Evolutionary conservation across 2,888 invertebrate genomes (phyloP).

Genomic region (Cosmopolites sordidus): DNA sequence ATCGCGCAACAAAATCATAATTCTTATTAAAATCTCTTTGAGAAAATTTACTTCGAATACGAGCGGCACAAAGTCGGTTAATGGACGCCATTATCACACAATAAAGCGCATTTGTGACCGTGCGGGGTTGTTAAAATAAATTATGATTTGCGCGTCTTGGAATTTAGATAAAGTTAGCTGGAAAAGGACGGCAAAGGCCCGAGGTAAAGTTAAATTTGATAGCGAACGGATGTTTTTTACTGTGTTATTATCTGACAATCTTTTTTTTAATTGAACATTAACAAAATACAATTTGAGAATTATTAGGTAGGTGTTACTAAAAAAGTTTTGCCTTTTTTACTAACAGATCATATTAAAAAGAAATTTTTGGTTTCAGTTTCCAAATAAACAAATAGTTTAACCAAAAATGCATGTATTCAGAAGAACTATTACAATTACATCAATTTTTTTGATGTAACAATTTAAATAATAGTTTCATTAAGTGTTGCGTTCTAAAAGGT

Average conservation of each 20-base stretch:
- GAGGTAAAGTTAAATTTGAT: conserved; percentile 23
- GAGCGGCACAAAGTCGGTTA: conserved; percentile 27
- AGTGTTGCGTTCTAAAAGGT: too few relatives aligned
- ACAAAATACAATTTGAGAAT: too few relatives aligned
- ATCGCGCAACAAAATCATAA: conserved; percentile 25
- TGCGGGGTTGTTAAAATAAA: conserved; percentile 27
- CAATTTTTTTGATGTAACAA: too few relatives aligned
- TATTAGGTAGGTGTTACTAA: too few relatives aligned
- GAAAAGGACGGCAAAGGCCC: conserved; percentile 15
- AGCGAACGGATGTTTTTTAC: conserved; percentile 18
- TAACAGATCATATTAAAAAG: too few relatives aligned
- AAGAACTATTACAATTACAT: too few relatives aligned
- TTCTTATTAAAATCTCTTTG: conserved; percentile 25
- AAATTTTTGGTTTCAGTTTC: too few relatives aligned
- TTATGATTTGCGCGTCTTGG: conserved; percentile 27
- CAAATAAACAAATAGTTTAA: too few relatives aligned
- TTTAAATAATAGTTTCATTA: too few relatives aligned
- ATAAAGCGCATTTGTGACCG: conserved; percentile 30
- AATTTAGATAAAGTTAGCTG: conserved; percentile 26
- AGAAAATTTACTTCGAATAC: conserved; percentile 28
- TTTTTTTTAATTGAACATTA: too few relatives aligned
- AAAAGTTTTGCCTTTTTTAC: too few relatives aligned
- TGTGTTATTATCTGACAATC: conserved; percentile 4
- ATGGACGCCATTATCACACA: conserved; percentile 29
- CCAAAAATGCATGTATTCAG: too few relatives aligned